Evolutionary conservation across 1,140 invertebrate genomes (phyloP).

Genomic region (Drosophila nebulosa): DNA sequence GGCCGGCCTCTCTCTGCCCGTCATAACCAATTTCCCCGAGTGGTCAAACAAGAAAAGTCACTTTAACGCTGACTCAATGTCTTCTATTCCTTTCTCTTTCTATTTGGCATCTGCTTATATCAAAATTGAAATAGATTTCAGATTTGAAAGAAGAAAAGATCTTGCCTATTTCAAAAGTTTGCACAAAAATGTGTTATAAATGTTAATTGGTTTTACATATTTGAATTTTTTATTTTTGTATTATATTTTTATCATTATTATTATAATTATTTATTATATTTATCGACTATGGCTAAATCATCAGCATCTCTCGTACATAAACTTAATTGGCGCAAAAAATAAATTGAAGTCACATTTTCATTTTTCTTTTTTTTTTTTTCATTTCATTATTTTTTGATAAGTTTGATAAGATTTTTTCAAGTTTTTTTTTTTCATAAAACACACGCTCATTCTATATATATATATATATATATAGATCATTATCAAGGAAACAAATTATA

Average conservation of each 20-base stretch:
- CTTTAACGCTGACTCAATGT: too few relatives aligned
- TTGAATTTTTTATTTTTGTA: conserved; percentile 29
- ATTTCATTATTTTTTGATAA: conserved; percentile 20
- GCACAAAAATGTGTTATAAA: neutral
- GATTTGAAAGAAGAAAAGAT: too few relatives aligned
- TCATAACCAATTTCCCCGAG: too few relatives aligned
- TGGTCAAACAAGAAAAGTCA: too few relatives aligned
- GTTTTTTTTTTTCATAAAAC: conserved; percentile 17
- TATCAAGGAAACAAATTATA: neutral
- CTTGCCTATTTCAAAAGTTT: too few relatives aligned
- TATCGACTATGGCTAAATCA: conserved; percentile 73
- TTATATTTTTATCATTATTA: conserved; percentile 28
- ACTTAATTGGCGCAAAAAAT: conserved; percentile 68
- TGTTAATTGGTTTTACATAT: conserved; percentile 31
- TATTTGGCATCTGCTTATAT: too few relatives aligned
- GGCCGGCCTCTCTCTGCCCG: too few relatives aligned
- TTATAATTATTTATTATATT: conserved; percentile 58
- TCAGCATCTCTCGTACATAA: conserved; percentile 56
- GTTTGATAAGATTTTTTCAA: conserved; percentile 45
- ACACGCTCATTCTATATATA: conserved; percentile 35
- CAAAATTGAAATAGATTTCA: too few relatives aligned
- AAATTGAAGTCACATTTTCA: conserved; percentile 63
- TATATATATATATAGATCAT: conserved; percentile 7
- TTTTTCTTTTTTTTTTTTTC: neutral
- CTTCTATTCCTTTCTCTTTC: too few relatives aligned